A percentile compares a stretch with the other conserved stretches of the same genome.
These are phyloP conservation scores for Dipodomys spectabilis DNA, from an alignment of 2,113 vertebrate genomes.

Conservation along the genomic window DNA sequence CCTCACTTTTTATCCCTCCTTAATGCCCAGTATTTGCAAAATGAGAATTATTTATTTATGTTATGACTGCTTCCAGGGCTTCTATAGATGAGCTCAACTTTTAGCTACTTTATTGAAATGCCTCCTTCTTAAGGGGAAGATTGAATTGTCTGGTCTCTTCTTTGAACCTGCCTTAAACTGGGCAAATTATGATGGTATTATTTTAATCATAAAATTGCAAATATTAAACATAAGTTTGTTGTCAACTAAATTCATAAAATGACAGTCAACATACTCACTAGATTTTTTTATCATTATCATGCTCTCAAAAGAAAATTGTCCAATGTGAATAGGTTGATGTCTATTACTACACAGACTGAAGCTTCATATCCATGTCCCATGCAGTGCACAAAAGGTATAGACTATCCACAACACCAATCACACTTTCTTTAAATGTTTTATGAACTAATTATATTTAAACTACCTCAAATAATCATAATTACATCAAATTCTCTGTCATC, in stretches of 20 bases:
- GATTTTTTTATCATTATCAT: constrained; percentile 45
- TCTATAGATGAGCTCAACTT: neutral
- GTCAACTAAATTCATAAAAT: constrained; percentile 59
- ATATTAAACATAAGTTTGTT: constrained; percentile 60
- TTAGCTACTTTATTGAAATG: constrained; percentile 35
- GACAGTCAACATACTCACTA: constrained; percentile 23
- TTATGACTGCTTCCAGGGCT: neutral
- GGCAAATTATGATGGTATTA: neutral
- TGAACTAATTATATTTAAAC: constrained; percentile 20
- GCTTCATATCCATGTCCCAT: neutral
- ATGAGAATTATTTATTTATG: neutral
- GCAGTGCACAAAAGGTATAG: neutral
- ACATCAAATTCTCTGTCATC: neutral
- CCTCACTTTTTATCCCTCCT: neutral
- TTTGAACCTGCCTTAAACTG: constrained; percentile 1
- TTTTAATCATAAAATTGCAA: constrained; percentile 49
- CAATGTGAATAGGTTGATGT: neutral
- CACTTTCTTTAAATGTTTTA: too few relatives aligned
- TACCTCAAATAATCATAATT: neutral
- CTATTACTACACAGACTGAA: neutral
- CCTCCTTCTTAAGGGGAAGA: constrained; percentile 64
- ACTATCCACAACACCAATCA: too few relatives aligned
- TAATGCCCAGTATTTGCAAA: neutral
- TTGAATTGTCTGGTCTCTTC: constrained; percentile 44
- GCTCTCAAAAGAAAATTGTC: constrained; percentile 33